Evolutionary conservation across 1,140 invertebrate genomes (phyloP), one percentile per base, ranked within the genome.

Genomic region (Pseudachorutes palmiensis): DNA sequence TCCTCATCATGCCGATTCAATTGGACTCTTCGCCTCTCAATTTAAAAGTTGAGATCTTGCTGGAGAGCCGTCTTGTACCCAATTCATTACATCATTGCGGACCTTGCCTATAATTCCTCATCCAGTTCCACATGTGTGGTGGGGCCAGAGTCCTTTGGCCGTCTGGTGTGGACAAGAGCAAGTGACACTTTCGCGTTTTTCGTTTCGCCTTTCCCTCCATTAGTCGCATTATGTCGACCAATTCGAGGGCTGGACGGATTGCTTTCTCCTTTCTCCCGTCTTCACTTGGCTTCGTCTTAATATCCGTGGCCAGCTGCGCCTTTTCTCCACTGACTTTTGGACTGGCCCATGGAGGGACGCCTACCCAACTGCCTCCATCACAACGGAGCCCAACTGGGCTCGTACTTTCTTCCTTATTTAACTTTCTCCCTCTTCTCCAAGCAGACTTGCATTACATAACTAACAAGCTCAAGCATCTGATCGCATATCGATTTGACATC

Each of bases 371-470:
- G 24, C 9, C 51, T 14, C 51, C 24, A 45, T 19, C 36, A 45
- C 9, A 45, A 9, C 9, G 24, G 24, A 55, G 24, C 5, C 14
- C 24, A 14, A 16, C 5, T 14, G 51, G 24, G 51, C 36, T 45
- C n/a, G n/a, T n/a, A 55, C 51, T 55, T 55, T 55, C 51, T 55
- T n/a, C 51, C 51, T 55, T 55, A 55, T 55, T 55, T 55, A 55
- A 55, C 51, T 55, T 55, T 55, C 51, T 55, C 51, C 51, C 51
- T 26, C 24, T 55, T 22, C 51, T 5, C 51, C 51, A 22, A 9
- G 9, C 24, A 9, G 3, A 9, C 51, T 55, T 55, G 24, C 51
- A 55, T 55, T 55, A 55, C 51, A 55, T 55, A 55, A 55, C 19
- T 55, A 55, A 55, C 51, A 55, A 55, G 51, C 51, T 55, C 51